Evolutionary conservation across 2,113 vertebrate species (phyloP), one percentile per base, ranked within the genome.

Genomic region (Pheucticus melanocephalus): DNA sequence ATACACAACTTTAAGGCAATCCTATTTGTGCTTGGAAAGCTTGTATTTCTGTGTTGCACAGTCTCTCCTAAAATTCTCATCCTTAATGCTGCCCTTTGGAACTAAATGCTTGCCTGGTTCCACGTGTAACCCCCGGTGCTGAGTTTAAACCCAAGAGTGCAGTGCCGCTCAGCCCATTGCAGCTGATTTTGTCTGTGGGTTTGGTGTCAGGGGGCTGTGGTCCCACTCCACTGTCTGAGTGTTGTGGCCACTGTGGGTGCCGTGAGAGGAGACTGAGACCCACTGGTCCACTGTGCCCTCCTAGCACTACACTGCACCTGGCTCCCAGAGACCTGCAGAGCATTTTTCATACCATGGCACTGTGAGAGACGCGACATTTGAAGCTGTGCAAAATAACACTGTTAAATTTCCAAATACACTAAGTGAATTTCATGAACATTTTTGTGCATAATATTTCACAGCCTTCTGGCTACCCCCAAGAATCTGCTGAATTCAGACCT

Each of bases 361-460:
- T 3, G 23, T 27, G 66, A 78, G 42, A 44, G n/a, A 40, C n/a
- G 12, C 0, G 0, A 47, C 24, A 2, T 44, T 69, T 53, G 79
- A 72, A 65, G 48, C 79, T 42, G n/a, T 65, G 82, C n/a, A 50
- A 63, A 85, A 31, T 10, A 60, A 44, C 15, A 12, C 18, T 7
- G 5, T 40, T 22, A 4, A 69, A 61, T 42, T 61, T 77, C 40
- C 14, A 35, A 48, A 70, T 22, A 25, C 3, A 69, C 25, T 42
- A 39, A 5, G 11, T 16, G 14, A 69, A 50, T 69, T 54, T 57
- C 45, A 47, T 2, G 9, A 71, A 50, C 5, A 5, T 37, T 76
- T 87, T 39, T 35, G 10, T 59, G 27, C 51, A 11, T 47, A 59
- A n/a, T 35, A 50, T 47, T 68, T n/a, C 28, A 23, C 50, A 72